A percentile compares a stretch with the other conserved stretches of the same genome.
Conservation (phyloP, 2,888 invertebrate genomes). For the Melanostoma mellinum region DNA sequence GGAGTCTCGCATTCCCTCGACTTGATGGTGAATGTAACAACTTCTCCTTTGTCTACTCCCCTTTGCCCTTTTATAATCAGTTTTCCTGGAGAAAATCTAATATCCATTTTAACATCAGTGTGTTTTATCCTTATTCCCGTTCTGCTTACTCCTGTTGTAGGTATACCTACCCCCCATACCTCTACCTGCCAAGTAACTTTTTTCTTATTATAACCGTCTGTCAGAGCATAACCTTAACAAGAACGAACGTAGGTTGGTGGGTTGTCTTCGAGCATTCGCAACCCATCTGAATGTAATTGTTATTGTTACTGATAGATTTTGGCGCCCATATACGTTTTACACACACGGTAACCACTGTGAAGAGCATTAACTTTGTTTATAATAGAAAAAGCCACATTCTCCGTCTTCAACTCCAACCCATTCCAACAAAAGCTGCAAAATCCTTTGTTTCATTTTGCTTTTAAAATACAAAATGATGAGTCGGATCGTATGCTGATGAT, state of each 20-base stretch:
- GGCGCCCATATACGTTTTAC: conserved; percentile 22
- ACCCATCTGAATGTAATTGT: conserved; percentile 58
- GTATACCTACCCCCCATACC: too few species aligned
- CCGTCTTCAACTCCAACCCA: background rate
- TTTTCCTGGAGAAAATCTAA: conserved; percentile 15
- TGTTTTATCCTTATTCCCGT: conserved; percentile 2
- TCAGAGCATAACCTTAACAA: background rate
- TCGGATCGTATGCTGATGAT: conserved; percentile 56
- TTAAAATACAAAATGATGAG: conserved; percentile 46
- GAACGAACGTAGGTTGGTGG: background rate
- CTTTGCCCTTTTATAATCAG: background rate
- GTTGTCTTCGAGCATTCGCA: background rate
- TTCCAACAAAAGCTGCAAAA: conserved; percentile 7
- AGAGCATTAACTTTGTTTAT: conserved; percentile 22
- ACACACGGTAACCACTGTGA: conserved; percentile 16
- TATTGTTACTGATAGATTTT: conserved; percentile 57
- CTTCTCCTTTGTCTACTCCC: background rate
- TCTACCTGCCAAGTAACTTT: background rate
- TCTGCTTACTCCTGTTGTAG: background rate
- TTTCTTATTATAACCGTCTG: conserved; percentile 7
- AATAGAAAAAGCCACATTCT: background rate
- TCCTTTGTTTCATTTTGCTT: conserved; percentile 59
- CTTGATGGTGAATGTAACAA: too few species aligned
- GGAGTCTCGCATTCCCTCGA: too few species aligned
- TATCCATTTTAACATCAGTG: conserved; percentile 14